These are phyloP conservation scores for Macaria notata DNA, from an alignment of 2,888 invertebrate species.

Conservation along the genomic window DNA sequence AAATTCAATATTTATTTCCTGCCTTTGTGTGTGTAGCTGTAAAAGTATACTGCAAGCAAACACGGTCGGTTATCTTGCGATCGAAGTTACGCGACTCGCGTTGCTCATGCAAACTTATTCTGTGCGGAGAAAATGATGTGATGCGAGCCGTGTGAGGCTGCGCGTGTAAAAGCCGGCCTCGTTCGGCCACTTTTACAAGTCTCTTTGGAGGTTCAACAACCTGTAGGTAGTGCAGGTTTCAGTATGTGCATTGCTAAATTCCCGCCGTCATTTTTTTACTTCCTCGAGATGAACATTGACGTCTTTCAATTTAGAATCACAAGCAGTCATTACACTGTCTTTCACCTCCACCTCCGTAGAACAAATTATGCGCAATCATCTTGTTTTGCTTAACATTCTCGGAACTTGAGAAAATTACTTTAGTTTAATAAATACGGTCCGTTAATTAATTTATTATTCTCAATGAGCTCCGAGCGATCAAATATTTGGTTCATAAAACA, in stretches of 20 bases:
- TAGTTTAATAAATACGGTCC: slow-evolving; percentile 5
- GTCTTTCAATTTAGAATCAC: slow-evolving; percentile 12
- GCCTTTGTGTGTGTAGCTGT: slow-evolving; percentile 25
- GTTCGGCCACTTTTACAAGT: slow-evolving; percentile 45
- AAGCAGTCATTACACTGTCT: slow-evolving; percentile 9
- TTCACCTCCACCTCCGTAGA: slow-evolving; percentile 8
- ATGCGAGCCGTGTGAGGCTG: slow-evolving; percentile 20
- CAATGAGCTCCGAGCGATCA: background rate
- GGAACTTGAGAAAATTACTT: slow-evolving; percentile 8
- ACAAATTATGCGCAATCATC: slow-evolving; percentile 12
- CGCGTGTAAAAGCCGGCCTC: slow-evolving; percentile 36
- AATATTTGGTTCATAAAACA: slow-evolving; percentile 15
- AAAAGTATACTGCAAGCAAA: slow-evolving; percentile 24
- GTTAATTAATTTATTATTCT: slow-evolving; percentile 9
- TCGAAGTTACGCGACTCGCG: slow-evolving; percentile 20
- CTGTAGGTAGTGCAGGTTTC: slow-evolving; percentile 42
- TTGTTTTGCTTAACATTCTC: slow-evolving; percentile 17
- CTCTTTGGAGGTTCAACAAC: slow-evolving; percentile 45
- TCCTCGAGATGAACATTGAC: slow-evolving; percentile 7
- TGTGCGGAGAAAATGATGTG: slow-evolving; percentile 39
- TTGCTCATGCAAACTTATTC: slow-evolving; percentile 35
- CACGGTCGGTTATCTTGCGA: slow-evolving; percentile 29
- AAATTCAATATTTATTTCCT: slow-evolving; percentile 32
- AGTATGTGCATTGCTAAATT: slow-evolving; percentile 37
- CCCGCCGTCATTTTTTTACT: slow-evolving; percentile 21